Conservation (phyloP, 2,888 invertebrate genomes). For the Chloroclystis v-ata region DNA sequence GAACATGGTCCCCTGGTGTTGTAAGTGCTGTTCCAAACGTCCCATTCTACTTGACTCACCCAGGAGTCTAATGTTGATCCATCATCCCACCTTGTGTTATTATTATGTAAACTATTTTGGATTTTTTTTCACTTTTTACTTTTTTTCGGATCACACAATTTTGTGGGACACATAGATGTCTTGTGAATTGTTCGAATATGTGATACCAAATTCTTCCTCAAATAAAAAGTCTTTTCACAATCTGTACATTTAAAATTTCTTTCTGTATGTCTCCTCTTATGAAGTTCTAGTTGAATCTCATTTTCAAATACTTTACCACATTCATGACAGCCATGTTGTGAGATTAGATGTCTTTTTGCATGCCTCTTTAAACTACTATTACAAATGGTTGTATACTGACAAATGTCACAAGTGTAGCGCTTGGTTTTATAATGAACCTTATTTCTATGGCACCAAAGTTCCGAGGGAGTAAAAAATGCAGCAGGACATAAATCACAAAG, state of each 20-base stretch:
- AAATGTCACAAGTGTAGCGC: constrained; percentile 46
- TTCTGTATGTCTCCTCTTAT: constrained; percentile 51
- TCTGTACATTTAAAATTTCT: constrained; percentile 47
- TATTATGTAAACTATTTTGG: no score
- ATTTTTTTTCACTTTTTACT: no score
- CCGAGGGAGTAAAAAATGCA: constrained; percentile 50
- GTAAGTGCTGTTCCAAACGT: no score
- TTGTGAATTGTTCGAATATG: constrained; percentile 29
- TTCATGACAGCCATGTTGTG: constrained; percentile 45
- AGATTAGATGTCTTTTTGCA: constrained; percentile 41
- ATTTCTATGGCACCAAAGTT: constrained; percentile 52
- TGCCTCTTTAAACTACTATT: constrained; percentile 41
- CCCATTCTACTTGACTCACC: no score
- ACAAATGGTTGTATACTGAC: constrained; percentile 43
- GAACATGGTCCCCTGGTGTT: no score
- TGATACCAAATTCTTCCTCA: constrained; percentile 30
- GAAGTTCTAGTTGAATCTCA: constrained; percentile 41
- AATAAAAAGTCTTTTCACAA: constrained; percentile 48
- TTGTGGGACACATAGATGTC: no score
- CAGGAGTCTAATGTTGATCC: no score
- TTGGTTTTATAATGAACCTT: constrained; percentile 42
- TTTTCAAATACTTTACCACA: constrained; percentile 55
- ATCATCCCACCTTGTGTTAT: no score
- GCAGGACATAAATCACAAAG: constrained; percentile 59
- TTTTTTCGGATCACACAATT: no score